Evolutionary conservation across 2,113 vertebrate genomes (phyloP).

Genomic region (Salminus brasiliensis): DNA sequence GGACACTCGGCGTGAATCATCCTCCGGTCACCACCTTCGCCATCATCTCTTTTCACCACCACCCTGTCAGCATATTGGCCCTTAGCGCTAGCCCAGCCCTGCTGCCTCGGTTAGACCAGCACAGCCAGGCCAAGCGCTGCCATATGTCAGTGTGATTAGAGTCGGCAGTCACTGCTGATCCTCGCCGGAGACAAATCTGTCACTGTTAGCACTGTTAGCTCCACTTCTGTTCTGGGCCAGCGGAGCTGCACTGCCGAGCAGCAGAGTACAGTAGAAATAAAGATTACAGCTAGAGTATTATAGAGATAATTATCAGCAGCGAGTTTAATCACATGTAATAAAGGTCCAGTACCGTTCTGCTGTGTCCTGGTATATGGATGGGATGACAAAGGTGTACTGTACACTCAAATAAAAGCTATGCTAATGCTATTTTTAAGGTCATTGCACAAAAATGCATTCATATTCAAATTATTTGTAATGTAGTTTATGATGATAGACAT

Average conservation of each 20-base stretch:
- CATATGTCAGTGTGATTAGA: slow-evolving; percentile 22
- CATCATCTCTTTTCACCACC: not conserved
- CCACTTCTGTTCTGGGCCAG: not conserved
- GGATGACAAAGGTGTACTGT: no score
- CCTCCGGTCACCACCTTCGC: not conserved
- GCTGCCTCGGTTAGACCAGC: slow-evolving; percentile 23
- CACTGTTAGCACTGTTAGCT: slow-evolving; percentile 4
- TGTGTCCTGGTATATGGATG: no score
- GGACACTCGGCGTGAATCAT: not conserved
- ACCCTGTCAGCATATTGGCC: slow-evolving; percentile 16
- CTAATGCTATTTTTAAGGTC: no score
- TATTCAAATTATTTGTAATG: no score
- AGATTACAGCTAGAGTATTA: no score
- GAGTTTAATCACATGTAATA: no score
- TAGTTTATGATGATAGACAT: no score
- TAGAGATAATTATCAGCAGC: no score
- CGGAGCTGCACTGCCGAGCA: not conserved
- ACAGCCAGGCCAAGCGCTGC: slow-evolving; percentile 12
- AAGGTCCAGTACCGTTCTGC: no score
- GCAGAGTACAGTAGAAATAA: no score
- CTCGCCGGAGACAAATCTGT: slow-evolving; percentile 18
- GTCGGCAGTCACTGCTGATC: not conserved
- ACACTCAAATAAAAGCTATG: no score
- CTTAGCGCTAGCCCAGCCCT: slow-evolving; percentile 12
- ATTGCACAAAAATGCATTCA: no score